Evolutionary conservation across 2,113 vertebrate genomes (phyloP), one percentile per base, ranked within the genome.

Genomic region (Stigmatopora argus): DNA sequence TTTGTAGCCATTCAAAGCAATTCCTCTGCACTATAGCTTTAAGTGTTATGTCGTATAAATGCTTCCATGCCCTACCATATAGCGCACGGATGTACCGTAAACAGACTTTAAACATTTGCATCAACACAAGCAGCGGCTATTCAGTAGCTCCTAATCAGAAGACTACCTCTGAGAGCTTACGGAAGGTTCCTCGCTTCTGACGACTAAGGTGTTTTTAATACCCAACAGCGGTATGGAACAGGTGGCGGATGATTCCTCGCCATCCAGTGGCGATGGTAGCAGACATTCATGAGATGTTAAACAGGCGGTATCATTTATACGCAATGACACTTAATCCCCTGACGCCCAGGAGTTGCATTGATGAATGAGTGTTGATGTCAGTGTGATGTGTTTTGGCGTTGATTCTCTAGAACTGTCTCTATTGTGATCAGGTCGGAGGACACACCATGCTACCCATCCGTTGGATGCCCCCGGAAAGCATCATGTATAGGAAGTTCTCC

Each of bases 381-480:
- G 26, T 26, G 60, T 71, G 41, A 63, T 48, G 44, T 51, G 47
- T 62, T 71, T 77, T 64, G 63, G 64, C 67, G 41, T 18, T n/a
- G n/a, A 51, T 23, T 53, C 44, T 44, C 2, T 44, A 31, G 49
- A 59, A 53, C 10, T 0, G 6, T 26, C 21, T 62, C 23, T 18
- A 3, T 11, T 52, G 5, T 57, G 41, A 56, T 63, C 56, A 99
- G 97, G 97, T 99, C 66, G 96, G 97, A 86, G 97, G 96, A 78
- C 96, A 98, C 65, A 98, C 97, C 79, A 97, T 97, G 95, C 92
- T 99, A 72, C 96, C 97, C 49, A 96, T 99, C 55, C 97, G 97
- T 72, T 99, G 97, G 97, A 99, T 99, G 97, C 97, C 97, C 17
- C 96, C 96, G 0, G 97, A 99, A 81, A 99, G 97, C 88, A 98